These are phyloP conservation scores for Apus apus DNA, from an alignment of 2,113 vertebrate genomes.

Conservation along the genomic window DNA sequence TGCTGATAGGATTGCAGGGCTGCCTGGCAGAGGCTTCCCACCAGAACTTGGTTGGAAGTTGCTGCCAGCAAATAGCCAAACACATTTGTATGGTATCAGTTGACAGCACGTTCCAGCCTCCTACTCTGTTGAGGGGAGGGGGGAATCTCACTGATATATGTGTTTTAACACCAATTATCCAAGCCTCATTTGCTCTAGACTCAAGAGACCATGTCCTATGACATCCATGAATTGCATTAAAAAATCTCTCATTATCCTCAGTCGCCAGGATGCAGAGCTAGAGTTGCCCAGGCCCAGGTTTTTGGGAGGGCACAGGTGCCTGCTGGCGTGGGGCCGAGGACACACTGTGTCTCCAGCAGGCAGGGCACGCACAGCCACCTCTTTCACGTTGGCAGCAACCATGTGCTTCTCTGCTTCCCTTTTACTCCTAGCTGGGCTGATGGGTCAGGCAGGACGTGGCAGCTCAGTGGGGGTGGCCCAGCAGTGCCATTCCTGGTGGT, in stretches of 20 bases:
- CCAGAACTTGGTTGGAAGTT: not conserved
- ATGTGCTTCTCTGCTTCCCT: not conserved
- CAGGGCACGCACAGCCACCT: accelerated
- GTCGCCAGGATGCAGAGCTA: not conserved
- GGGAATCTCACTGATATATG: not conserved
- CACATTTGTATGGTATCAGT: not conserved
- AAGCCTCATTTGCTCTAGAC: slow-evolving; percentile 54
- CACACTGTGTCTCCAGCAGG: accelerated
- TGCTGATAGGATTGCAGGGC: slow-evolving; percentile 10
- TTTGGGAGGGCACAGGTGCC: not conserved
- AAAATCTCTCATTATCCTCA: slow-evolving; percentile 34
- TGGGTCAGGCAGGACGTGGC: not conserved
- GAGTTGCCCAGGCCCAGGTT: not conserved
- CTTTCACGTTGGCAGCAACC: not conserved
- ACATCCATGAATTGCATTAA: slow-evolving; percentile 58
- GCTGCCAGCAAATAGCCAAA: not conserved
- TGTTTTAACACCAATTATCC: slow-evolving; percentile 55
- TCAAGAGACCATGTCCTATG: slow-evolving; percentile 50
- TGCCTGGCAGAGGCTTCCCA: slow-evolving; percentile 5
- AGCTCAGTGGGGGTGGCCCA: not conserved
- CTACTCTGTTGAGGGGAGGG: not conserved
- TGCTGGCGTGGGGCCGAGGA: accelerated
- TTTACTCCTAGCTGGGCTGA: not conserved
- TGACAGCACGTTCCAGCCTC: not conserved
- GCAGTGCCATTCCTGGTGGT: not conserved